Evolutionary conservation across 2,797 vertebrate genomes (phyloP).

Genomic region (Etheostoma nigrum): DNA sequence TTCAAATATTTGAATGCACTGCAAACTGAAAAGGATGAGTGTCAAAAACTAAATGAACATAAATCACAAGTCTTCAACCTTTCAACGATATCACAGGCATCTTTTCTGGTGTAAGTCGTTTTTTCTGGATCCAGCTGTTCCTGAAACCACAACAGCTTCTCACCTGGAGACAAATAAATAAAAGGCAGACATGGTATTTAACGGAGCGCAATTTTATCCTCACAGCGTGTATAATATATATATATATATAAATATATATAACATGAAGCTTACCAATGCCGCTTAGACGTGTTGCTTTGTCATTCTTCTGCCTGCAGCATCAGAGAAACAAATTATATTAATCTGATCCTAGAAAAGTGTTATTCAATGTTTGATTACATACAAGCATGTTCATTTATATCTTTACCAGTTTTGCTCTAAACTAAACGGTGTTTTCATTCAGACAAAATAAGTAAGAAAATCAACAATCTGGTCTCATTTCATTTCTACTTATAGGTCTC

Average conservation of each 20-base stretch:
- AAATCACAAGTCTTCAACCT: constrained; percentile 79
- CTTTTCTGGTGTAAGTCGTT: constrained; percentile 87
- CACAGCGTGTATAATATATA: not conserved
- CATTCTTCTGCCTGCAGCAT: constrained; percentile 87
- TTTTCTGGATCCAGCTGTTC: constrained; percentile 89
- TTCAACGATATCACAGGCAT: constrained; percentile 91
- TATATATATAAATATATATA: not conserved
- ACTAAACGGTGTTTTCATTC: not conserved
- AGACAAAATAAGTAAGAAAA: not conserved
- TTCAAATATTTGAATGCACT: not conserved
- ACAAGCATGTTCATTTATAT: not conserved
- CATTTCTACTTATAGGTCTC: not conserved
- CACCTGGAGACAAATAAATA: constrained; percentile 81
- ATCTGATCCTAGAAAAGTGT: not conserved
- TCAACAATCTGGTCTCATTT: not conserved
- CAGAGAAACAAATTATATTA: not conserved
- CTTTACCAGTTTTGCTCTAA: not conserved
- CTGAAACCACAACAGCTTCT: constrained; percentile 97
- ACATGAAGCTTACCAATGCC: constrained; percentile 83
- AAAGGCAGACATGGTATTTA: not conserved
- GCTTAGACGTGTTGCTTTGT: constrained; percentile 91
- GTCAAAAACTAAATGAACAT: not conserved
- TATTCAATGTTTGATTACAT: not conserved
- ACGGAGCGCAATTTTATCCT: not conserved
- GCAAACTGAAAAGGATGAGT: not conserved